Conservation (phyloP, 2,888 invertebrate species). For the Imbricaverruca yamaguchii region DNA sequence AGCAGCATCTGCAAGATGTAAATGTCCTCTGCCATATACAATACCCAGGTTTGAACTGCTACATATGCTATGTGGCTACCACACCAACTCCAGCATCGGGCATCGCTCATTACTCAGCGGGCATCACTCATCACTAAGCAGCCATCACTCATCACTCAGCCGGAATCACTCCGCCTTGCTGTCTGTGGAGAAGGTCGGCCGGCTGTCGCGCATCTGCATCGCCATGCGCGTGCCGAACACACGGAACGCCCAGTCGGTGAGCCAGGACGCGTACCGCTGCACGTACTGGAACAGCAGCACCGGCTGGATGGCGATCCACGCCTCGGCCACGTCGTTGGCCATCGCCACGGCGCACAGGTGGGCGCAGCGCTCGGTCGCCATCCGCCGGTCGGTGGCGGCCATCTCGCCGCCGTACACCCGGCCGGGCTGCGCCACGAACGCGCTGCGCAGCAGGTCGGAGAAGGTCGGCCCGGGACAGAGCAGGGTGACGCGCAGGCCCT, state of each 20-base stretch:
- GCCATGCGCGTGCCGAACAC: not conserved
- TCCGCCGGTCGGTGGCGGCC: slow-evolving; percentile 39
- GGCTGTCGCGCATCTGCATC: slow-evolving; percentile 19
- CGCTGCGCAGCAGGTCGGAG: slow-evolving; percentile 58
- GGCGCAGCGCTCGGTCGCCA: slow-evolving; percentile 48
- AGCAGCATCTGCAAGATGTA: too few relatives aligned
- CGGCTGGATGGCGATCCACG: slow-evolving; percentile 63
- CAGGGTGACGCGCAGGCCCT: slow-evolving; percentile 55
- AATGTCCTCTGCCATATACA: too few relatives aligned
- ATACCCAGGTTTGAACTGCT: too few relatives aligned
- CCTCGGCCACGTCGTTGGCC: slow-evolving; percentile 50
- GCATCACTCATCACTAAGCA: too few relatives aligned
- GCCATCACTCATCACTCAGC: not conserved
- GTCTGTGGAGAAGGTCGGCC: not conserved
- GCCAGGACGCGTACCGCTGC: slow-evolving; percentile 44
- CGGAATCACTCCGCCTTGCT: not conserved
- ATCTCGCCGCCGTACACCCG: slow-evolving; percentile 45
- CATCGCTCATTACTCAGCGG: too few relatives aligned
- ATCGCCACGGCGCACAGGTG: slow-evolving; percentile 47
- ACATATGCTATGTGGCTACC: too few relatives aligned
- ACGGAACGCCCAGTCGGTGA: not conserved
- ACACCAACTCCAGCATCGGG: too few relatives aligned
- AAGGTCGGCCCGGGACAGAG: slow-evolving; percentile 70
- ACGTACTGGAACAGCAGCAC: slow-evolving; percentile 52
- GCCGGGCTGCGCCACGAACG: slow-evolving; percentile 57